A percentile compares a stretch with the other conserved stretches of the same genome.
Evolutionary conservation across 2,888 invertebrate genomes (phyloP).

Genomic region (Apodemia hepburni): DNA sequence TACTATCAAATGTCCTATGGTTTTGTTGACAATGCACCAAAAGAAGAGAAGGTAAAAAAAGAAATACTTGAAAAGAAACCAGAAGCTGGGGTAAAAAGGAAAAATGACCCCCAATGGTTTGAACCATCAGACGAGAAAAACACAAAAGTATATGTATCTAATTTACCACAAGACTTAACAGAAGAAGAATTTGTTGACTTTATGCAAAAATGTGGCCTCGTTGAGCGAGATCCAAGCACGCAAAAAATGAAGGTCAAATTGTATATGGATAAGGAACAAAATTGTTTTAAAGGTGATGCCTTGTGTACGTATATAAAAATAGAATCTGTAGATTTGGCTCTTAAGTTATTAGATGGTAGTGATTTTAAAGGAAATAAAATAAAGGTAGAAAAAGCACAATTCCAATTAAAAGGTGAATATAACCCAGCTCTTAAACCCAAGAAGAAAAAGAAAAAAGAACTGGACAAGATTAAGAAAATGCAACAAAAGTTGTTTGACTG

Average conservation of each 20-base stretch:
- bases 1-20: constrained; percentile 97
- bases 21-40: constrained; percentile 83
- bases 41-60: constrained; percentile 49
- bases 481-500: constrained; percentile 98
- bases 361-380: constrained; percentile 89
- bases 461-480: constrained; percentile 94
- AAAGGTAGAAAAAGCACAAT: constrained; percentile 94
- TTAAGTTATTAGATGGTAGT: constrained; percentile 94
- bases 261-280: constrained; percentile 89
- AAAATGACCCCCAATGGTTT: constrained; percentile 91
- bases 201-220: constrained; percentile 97
- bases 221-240: constrained; percentile 91
- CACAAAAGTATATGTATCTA: constrained; percentile 97
- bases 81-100: constrained; percentile 72
- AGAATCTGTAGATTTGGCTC: constrained; percentile 96
- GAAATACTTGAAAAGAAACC: constrained; percentile 59
- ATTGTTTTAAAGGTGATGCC: constrained; percentile 96
- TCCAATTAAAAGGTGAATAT: constrained; percentile 95
- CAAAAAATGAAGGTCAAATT: constrained; percentile 94
- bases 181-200: constrained; percentile 94
- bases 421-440: constrained; percentile 96
- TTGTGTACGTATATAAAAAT: constrained; percentile 97
- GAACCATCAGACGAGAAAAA: constrained; percentile 91
- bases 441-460: constrained; percentile 92
- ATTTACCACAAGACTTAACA: constrained; percentile 92